phyloP scores from a whole-genome alignment of 23 tunicate species.

The Styela clava region DNA sequence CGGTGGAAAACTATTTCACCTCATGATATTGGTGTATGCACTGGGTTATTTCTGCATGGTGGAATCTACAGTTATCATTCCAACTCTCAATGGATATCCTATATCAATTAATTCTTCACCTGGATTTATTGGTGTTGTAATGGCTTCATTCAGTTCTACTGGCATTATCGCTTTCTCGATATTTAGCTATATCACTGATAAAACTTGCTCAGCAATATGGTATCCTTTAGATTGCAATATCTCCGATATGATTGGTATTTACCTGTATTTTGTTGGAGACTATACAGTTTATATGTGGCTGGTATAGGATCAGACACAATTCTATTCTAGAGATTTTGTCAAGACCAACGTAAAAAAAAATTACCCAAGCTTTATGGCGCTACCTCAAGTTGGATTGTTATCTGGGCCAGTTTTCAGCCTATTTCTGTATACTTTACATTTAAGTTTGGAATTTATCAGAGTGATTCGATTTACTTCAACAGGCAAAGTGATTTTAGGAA shows the following conservation, averaged over 20 bases:
- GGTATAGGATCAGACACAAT: constrained; percentile 79
- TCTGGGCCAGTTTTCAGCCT: constrained; percentile 76
- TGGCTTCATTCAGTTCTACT: constrained; percentile 80
- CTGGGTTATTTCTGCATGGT: background rate
- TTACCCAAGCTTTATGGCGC: constrained; percentile 63
- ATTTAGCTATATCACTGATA: constrained; percentile 66
- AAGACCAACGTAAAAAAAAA: constrained; percentile 44
- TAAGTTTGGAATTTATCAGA: constrained; percentile 54
- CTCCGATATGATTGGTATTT: constrained; percentile 76
- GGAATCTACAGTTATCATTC: constrained; percentile 61
- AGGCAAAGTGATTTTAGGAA: no score
- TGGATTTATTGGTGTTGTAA: constrained; percentile 56
- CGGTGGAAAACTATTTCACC: no score
- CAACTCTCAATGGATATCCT: constrained; percentile 61
- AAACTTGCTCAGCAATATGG: constrained; percentile 44
- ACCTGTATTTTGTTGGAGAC: constrained; percentile 44
- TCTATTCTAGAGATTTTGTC: constrained; percentile 64
- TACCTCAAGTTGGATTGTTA: constrained; percentile 64
- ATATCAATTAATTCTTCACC: constrained; percentile 30
- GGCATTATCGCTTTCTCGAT: constrained; percentile 67
- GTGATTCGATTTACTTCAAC: no score
- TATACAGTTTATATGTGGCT: constrained; percentile 58
- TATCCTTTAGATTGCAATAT: constrained; percentile 48
- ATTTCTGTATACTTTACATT: constrained; percentile 42
- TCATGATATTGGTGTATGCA: no score